A percentile compares a stretch with the other conserved stretches of the same genome.
phyloP scores from a whole-genome alignment of 2,888 invertebrate genomes.

The Stenodera caucasica region DNA sequence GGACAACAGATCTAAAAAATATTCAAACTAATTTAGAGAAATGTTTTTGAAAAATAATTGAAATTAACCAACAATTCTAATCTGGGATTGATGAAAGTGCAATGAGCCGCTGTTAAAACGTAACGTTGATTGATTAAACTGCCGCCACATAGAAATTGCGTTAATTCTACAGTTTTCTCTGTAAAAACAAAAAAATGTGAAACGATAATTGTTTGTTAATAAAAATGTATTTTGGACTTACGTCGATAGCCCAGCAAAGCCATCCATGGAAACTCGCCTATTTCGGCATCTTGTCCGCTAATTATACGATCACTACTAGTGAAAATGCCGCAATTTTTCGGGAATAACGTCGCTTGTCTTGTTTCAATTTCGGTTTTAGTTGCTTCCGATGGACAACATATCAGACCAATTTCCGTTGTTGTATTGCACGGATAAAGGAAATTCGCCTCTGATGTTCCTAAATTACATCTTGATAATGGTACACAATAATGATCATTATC shows the following conservation, averaged over 20 bases:
- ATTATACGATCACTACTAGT: slow-evolving; percentile 49
- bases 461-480: not conserved
- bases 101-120: slow-evolving; percentile 47
- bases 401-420: not conserved
- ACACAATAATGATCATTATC: not conserved
- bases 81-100: slow-evolving; percentile 31
- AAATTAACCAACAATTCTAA: slow-evolving; percentile 38
- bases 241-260: slow-evolving; percentile 55
- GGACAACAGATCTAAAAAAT: slow-evolving; percentile 49
- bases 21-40: not conserved
- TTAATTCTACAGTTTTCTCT: slow-evolving; percentile 18
- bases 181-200: slow-evolving; percentile 17
- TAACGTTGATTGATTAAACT: slow-evolving; percentile 41
- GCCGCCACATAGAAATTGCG: slow-evolving; percentile 46
- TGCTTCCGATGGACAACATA: not conserved
- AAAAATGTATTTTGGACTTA: slow-evolving; percentile 21
- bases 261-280: slow-evolving; percentile 65
- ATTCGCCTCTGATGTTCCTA: not conserved
- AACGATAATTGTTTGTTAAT: not conserved
- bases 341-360: not conserved
- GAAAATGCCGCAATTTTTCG: not conserved
- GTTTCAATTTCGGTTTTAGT: not conserved
- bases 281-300: slow-evolving; percentile 56
- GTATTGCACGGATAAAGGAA: slow-evolving; percentile 1
- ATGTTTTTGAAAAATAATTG: not conserved